These are phyloP conservation scores for Ormyrus labotus DNA, from an alignment of 2,888 invertebrate genomes.

Conservation along the genomic window DNA sequence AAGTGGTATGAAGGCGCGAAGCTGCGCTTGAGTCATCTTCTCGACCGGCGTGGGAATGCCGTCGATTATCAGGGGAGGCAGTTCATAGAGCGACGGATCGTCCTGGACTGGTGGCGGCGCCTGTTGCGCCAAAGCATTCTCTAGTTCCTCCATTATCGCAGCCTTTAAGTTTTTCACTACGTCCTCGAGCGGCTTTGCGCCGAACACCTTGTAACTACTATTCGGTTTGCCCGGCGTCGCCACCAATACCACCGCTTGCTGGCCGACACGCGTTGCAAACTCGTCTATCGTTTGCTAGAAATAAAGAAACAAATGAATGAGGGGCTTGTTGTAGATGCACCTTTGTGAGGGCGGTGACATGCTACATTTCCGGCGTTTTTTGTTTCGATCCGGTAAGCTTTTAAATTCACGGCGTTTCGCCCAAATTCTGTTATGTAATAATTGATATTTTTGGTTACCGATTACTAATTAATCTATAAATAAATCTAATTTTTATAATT, in stretches of 20 bases:
- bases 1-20: slow-evolving; percentile 96
- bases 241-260: slow-evolving; percentile 96
- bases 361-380: background rate
- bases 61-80: slow-evolving; percentile 97
- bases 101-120: slow-evolving; percentile 91
- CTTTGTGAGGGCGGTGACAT: too few species aligned
- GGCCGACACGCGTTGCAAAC: slow-evolving; percentile 97
- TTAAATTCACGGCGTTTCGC: too few species aligned
- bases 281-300: slow-evolving; percentile 94
- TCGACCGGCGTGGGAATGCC: slow-evolving; percentile 98
- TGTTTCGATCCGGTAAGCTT: too few species aligned
- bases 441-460: too few species aligned
- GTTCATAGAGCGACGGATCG: slow-evolving; percentile 94
- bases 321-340: too few species aligned
- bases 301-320: slow-evolving; percentile 24
- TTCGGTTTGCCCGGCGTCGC: slow-evolving; percentile 97
- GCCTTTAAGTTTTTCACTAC: slow-evolving; percentile 93
- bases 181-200: slow-evolving; percentile 97
- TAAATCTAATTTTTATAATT: too few species aligned
- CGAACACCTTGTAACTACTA: slow-evolving; percentile 97
- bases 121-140: slow-evolving; percentile 94
- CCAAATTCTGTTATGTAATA: slow-evolving; percentile 51
- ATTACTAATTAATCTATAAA: too few species aligned
- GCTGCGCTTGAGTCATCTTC: slow-evolving; percentile 99
- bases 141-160: slow-evolving; percentile 96